These are phyloP conservation scores for Setophaga coronata DNA, from an alignment of 2,113 vertebrate species.

Conservation along the genomic window DNA sequence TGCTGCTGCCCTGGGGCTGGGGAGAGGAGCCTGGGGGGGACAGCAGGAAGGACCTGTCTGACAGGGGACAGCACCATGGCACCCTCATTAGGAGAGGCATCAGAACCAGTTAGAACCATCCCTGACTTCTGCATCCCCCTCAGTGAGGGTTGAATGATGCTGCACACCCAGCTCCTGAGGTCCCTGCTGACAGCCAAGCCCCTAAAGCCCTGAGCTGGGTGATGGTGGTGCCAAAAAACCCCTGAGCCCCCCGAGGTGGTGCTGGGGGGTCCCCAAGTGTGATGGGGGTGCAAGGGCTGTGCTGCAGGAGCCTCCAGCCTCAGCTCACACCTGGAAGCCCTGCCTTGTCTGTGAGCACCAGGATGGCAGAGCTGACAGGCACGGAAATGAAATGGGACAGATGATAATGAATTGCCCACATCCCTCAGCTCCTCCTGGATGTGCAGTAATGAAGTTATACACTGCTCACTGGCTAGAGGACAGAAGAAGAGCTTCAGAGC, in stretches of 20 bases:
- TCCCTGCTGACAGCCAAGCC: not conserved
- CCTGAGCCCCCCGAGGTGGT: not conserved
- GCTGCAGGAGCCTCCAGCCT: not conserved
- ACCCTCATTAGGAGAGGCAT: rapidly evolving
- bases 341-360: not conserved
- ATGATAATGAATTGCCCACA: conserved; percentile 26
- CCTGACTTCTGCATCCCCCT: not conserved
- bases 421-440: not conserved
- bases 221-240: not conserved
- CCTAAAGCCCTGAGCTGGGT: not conserved
- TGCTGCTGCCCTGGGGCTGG: not conserved
- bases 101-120: not conserved
- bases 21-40: not conserved
- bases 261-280: not conserved
- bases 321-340: not conserved
- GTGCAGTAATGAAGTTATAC: not conserved
- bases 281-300: rapidly evolving
- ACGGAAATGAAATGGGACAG: conserved; percentile 6
- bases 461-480: not conserved
- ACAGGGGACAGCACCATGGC: rapidly evolving
- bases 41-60: not conserved
- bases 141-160: rapidly evolving
- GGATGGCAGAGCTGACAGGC: not conserved
- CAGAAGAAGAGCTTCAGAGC: not conserved
- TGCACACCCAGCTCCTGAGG: not conserved